Percentiles rank a stretch among this genome's conserved stretches.
These are phyloP conservation scores for Monoplex corrugatus DNA, from an alignment of 2,888 invertebrate species.

Conservation along the genomic window DNA sequence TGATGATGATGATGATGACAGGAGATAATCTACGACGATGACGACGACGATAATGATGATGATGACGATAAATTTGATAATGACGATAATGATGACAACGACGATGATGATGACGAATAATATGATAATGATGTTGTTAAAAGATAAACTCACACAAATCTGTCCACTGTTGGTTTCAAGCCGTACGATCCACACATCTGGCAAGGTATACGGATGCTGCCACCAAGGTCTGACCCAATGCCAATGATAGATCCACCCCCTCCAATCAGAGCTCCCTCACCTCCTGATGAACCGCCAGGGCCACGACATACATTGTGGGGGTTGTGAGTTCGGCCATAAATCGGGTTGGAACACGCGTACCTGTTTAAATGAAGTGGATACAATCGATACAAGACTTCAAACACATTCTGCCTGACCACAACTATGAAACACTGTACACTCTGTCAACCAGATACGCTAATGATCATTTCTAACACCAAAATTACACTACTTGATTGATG, in stretches of 20 bases:
- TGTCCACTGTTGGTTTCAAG: conserved; percentile 30
- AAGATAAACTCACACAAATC: conserved; percentile 32
- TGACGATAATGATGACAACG: too few species aligned
- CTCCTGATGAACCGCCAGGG: conserved; percentile 83
- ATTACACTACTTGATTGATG: too few species aligned
- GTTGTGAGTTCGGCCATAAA: conserved; percentile 78
- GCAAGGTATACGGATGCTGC: conserved; percentile 83
- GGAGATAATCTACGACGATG: too few species aligned
- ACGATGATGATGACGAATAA: too few species aligned
- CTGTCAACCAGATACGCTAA: too few species aligned
- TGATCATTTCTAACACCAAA: too few species aligned
- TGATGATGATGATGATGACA: too few species aligned
- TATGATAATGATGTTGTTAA: too few species aligned
- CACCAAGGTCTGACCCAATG: conserved; percentile 82
- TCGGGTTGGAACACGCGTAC: conserved; percentile 71
- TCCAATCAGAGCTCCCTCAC: conserved; percentile 81
- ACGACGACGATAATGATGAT: neutral
- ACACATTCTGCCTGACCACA: too few species aligned
- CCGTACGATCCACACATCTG: conserved; percentile 80
- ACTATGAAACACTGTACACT: too few species aligned
- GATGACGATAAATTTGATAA: too few species aligned
- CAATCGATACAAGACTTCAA: neutral
- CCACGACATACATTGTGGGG: conserved; percentile 79
- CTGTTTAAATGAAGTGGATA: conserved; percentile 42
- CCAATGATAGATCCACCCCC: conserved; percentile 82